phyloP scores from a whole-genome alignment of 2,797 vertebrate species.

The Emys orbicularis region DNA sequence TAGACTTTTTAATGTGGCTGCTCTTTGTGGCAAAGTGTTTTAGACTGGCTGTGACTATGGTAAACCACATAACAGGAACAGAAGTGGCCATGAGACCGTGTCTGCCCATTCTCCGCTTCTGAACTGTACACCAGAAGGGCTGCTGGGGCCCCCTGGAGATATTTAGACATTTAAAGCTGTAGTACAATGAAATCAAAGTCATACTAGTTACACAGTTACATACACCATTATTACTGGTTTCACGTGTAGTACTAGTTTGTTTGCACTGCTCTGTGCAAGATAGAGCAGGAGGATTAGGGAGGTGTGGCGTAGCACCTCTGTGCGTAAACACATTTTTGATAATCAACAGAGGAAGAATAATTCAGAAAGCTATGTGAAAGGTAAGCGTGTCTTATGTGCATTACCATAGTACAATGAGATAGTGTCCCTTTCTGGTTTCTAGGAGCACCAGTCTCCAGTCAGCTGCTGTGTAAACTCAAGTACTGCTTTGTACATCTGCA shows the following conservation, averaged over 20 bases:
- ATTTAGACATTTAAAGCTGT: not conserved
- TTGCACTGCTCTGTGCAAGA: not conserved
- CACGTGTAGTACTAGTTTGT: not conserved
- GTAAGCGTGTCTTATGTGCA: not conserved
- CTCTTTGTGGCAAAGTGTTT: not conserved
- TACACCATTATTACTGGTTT: not conserved
- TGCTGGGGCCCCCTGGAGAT: not conserved
- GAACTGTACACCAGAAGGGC: not conserved
- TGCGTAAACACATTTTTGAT: not conserved
- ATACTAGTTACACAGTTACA: not conserved
- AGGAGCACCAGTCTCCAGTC: not conserved
- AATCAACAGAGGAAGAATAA: not conserved
- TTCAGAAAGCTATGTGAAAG: not conserved
- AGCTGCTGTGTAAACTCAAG: not conserved
- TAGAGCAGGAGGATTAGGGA: not conserved
- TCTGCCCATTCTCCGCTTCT: not conserved
- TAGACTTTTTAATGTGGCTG: not conserved
- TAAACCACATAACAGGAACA: not conserved
- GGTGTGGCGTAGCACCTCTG: not conserved
- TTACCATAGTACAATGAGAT: not conserved
- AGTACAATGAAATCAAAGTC: not conserved
- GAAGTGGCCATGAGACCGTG: not conserved
- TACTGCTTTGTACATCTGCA: not conserved
- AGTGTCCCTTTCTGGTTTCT: not conserved
- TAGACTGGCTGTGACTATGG: not conserved